Base-by-base conservation (phyloP, 2,888 invertebrate species). In the Frankliniella fusca region DNA sequence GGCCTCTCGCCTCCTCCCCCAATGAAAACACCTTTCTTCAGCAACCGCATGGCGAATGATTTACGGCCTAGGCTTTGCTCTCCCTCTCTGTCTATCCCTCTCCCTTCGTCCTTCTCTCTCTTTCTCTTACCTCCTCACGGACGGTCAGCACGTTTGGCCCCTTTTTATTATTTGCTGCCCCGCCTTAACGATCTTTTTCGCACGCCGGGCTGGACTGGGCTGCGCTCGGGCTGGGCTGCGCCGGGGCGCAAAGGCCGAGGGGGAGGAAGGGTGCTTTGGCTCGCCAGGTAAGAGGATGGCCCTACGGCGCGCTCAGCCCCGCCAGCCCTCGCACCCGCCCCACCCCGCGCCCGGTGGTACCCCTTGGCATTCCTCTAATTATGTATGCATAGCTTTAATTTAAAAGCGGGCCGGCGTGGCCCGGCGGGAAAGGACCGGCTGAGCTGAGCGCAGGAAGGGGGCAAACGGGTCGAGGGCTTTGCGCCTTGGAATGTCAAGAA, bases 381-480 rank as follows among this genome's bases (percentile, higher is more conserved):
- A 76, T 76, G 70, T 76, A 76, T 76, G 70, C 70, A 76, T 76
- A 76, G 70, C 70, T 76, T 76, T 76, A 76, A 76, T 76, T 76
- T 76, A 76, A 76, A 76, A 76, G 70, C 70, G 70, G 27, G 5
- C 54, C 15, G 54, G 54, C 38, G 38, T 5, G 38, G 61, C 61
- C 61, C 61, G 61, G 61, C n/a, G 70, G 27, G 70, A 23, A 7
- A 23, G 70, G 70, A 61, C 61, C n/a, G 38, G 61, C 61, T 1
- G 61, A 18, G n/a, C 15, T n/a, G 8, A 27, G 23, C 11, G 70
- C 9, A 3, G 65, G 12, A n/a, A 9, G 70, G 23, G 70, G 70
- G 23, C n/a, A 70, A 23, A 23, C 23, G 70, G 11, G 70, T 15
- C 54, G 20, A 0, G 54, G 54, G 38, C 38, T 20, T 76, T 76